Conservation (phyloP, 2,888 invertebrate species). For the Rotaria sp. region DNA sequence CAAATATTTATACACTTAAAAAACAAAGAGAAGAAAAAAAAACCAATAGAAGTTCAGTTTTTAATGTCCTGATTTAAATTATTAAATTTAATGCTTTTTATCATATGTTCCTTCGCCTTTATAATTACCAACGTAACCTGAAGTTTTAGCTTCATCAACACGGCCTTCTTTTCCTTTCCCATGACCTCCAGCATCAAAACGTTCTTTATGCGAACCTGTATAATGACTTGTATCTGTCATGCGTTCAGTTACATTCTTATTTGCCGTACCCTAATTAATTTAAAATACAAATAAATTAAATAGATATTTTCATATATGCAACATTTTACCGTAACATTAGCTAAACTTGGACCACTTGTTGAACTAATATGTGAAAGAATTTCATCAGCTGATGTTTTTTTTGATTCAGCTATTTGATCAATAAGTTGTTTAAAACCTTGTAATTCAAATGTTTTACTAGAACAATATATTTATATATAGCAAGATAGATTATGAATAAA, state of each 20-base stretch:
- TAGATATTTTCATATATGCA: no score
- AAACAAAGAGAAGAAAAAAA: background rate
- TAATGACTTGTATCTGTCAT: conserved; percentile 40
- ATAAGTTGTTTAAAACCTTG: conserved; percentile 36
- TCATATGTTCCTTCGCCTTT: conserved; percentile 40
- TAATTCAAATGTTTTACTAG: conserved; percentile 40
- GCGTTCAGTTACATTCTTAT: conserved; percentile 31
- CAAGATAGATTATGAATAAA: no score
- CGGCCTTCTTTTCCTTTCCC: conserved; percentile 40
- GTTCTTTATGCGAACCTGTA: conserved; percentile 39
- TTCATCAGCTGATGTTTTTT: conserved; percentile 30
- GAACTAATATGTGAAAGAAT: conserved; percentile 30
- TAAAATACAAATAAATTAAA: background rate
- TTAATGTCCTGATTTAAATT: background rate
- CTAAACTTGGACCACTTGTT: conserved; percentile 35
- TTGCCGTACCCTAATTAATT: conserved; percentile 27
- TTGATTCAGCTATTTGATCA: conserved; percentile 37
- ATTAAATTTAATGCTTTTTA: background rate
- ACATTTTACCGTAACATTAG: conserved; percentile 36
- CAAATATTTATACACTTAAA: background rate
- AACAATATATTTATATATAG: background rate
- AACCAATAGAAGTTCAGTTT: background rate
- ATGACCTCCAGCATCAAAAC: conserved; percentile 36
- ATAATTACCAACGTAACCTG: conserved; percentile 38
- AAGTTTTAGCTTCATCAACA: conserved; percentile 18